These are phyloP conservation scores for Acipenser oxyrinchus DNA, from an alignment of 2,797 vertebrate species.

Conservation along the genomic window DNA sequence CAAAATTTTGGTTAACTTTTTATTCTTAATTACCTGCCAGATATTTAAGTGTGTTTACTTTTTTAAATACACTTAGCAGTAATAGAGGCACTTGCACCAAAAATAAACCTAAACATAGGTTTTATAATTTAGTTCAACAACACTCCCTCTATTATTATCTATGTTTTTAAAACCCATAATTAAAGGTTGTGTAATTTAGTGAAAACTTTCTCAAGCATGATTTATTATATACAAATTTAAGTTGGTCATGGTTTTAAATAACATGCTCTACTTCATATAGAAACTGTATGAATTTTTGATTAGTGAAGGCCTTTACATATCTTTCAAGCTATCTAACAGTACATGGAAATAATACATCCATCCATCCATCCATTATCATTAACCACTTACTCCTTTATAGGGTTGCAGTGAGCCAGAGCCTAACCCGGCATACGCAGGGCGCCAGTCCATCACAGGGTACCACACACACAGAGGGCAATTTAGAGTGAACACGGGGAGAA, in stretches of 20 bases:
- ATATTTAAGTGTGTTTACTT: not conserved
- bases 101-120: not conserved
- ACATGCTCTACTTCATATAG: not conserved
- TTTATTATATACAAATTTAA: not conserved
- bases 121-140: slow-evolving; percentile 5
- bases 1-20: not conserved
- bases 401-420: too few species aligned
- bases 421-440: too few species aligned
- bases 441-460: too few species aligned
- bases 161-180: not conserved
- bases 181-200: not conserved
- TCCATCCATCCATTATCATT: too few species aligned
- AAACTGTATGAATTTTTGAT: not conserved
- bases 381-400: too few species aligned
- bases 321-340: too few species aligned
- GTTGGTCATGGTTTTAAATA: not conserved
- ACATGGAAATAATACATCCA: too few species aligned
- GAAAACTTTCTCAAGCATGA: not conserved
- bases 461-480: too few species aligned
- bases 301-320: too few species aligned
- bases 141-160: slow-evolving; percentile 1
- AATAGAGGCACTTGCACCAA: not conserved
- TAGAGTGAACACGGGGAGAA: too few species aligned
- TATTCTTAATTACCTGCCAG: not conserved
- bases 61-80: not conserved